Evolutionary conservation across 2,797 vertebrate genomes (phyloP), one percentile per base, ranked within the genome.

Genomic region (Chelonia mydas): DNA sequence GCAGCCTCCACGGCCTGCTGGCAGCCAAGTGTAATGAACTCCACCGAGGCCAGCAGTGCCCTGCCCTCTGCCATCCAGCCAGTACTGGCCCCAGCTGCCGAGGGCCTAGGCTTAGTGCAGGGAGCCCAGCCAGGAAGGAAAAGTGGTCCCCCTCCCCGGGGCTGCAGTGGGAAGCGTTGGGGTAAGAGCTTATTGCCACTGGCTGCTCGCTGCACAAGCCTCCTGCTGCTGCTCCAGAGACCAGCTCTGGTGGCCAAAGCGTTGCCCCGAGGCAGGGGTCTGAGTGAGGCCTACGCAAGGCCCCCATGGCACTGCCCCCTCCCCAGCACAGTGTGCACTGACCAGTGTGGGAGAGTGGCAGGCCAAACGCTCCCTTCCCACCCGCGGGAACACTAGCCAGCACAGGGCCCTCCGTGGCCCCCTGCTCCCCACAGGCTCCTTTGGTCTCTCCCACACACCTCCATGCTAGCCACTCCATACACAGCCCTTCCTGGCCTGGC

Each of bases 21-120:
- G 28, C 59, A 33, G 59, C 59, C 59, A 16, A n/a, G 33, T 68
- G 61, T 28, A 25, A 54, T 8, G 8, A 54, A 25, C 23, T 25
- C 23, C 54, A 54, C 21, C 8, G 7, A 23, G 8, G 21, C 54
- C 54, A 54, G 21, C 51, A 53, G 51, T 21, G 54, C 55, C 55
- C 27, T 5, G 55, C 55, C 65, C 31, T n/a, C 31, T 68, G 61
- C 68, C 19, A 6, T 17, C 17, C 68, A 21, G 45, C 45, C 82
- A 10, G 16, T 8, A 16, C 68, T 1, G 2, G 19, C 5, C 11
- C 28, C 13, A 19, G 51, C 19, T 4, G 3, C n/a, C 13, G 33
- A 57, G 31, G 94, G 88, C 82, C 78, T 12, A 53, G 76, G 91
- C 53, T 83, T 3, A 12, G 80, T 86, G 54, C 19, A 5, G 95